Conservation (phyloP, 1,140 invertebrate genomes). For the Pygmarrhopalites habei region DNA sequence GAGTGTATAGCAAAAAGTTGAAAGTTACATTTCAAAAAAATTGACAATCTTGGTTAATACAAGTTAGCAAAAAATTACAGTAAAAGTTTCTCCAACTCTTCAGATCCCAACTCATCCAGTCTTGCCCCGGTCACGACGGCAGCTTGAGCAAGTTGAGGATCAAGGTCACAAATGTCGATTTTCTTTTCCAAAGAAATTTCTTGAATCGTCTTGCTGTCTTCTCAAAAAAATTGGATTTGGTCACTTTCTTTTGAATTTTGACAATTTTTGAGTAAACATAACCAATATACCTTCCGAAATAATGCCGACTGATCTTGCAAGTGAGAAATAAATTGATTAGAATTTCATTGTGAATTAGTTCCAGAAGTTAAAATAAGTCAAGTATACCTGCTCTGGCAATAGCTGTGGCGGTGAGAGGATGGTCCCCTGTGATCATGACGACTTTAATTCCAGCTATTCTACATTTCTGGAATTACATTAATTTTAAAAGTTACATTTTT, state of each 20-base stretch:
- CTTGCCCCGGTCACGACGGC: conserved; percentile 44
- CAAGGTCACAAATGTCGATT: too few relatives aligned
- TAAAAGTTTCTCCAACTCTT: conserved; percentile 47
- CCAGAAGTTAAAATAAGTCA: too few relatives aligned
- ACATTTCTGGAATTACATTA: conserved; percentile 49
- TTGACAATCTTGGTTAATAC: too few relatives aligned
- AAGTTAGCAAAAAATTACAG: conserved; percentile 40
- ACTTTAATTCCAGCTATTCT: conserved; percentile 46
- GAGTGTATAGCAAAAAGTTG: background rate
- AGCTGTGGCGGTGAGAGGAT: conserved; percentile 62
- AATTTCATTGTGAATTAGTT: too few relatives aligned
- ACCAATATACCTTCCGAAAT: conserved; percentile 56
- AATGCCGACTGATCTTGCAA: conserved; percentile 49
- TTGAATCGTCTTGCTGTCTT: conserved; percentile 40
- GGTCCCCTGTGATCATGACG: conserved; percentile 64
- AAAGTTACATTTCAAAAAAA: too few relatives aligned
- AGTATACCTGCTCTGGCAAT: conserved; percentile 58
- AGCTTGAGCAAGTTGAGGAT: too few relatives aligned
- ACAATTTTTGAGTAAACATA: conserved; percentile 37
- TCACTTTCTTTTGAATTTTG: too few relatives aligned
- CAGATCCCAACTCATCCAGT: too few relatives aligned
- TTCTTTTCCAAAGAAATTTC: too few relatives aligned
- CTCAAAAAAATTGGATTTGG: too few relatives aligned
- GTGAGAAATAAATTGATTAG: too few relatives aligned
- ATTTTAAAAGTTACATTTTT: conserved; percentile 41